These are phyloP conservation scores for Trisateles emortualis DNA, from an alignment of 2,888 invertebrate genomes.

Conservation along the genomic window DNA sequence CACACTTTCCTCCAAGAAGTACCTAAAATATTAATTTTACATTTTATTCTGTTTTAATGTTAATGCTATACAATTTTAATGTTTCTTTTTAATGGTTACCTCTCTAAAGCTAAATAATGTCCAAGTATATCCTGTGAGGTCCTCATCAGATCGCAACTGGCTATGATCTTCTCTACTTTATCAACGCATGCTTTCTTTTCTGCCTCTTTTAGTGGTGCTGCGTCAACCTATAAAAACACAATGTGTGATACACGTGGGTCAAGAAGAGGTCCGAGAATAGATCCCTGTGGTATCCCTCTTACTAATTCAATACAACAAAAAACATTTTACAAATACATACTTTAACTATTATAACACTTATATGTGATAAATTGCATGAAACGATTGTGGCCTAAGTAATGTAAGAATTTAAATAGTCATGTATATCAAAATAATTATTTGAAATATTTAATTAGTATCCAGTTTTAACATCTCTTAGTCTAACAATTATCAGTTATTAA, in stretches of 20 bases:
- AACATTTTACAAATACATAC: too few relatives aligned
- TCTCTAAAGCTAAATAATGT: conserved; percentile 96
- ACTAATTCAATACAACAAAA: too few relatives aligned
- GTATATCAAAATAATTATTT: too few relatives aligned
- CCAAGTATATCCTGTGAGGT: conserved; percentile 94
- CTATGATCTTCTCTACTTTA: conserved; percentile 88
- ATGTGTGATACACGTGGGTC: too few relatives aligned
- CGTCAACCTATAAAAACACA: conserved; percentile 60
- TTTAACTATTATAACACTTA: too few relatives aligned
- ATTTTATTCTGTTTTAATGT: not conserved
- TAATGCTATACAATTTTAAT: not conserved
- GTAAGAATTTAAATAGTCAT: too few relatives aligned
- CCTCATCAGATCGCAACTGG: conserved; percentile 90
- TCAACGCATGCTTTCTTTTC: conserved; percentile 53
- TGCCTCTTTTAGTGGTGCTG: conserved; percentile 55
- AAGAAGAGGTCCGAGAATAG: not conserved
- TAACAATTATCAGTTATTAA: too few relatives aligned
- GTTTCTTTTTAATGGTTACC: conserved; percentile 69
- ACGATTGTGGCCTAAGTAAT: too few relatives aligned
- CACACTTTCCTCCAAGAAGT: conserved; percentile 98
- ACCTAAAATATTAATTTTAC: conserved; percentile 76
- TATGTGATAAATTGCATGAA: too few relatives aligned
- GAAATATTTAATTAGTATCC: too few relatives aligned
- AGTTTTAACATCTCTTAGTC: too few relatives aligned
- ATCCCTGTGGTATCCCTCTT: not conserved